Evolutionary conservation across 1,140 invertebrate genomes (phyloP).

Genomic region (Cydia splendana): DNA sequence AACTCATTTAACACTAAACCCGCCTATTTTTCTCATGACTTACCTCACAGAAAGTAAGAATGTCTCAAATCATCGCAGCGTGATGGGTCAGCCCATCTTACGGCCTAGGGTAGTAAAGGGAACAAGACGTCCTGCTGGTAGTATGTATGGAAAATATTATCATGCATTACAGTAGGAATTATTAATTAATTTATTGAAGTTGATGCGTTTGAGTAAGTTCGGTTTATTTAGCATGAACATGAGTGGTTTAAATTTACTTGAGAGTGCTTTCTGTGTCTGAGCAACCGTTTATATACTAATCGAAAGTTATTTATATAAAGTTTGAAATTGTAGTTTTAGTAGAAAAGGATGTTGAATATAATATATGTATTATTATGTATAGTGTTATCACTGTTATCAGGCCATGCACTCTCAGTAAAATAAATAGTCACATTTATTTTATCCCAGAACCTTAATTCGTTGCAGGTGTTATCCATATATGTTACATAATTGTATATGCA

Average conservation of each 20-base stretch:
- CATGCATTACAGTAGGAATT: slow-evolving; percentile 52
- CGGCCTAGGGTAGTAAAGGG: slow-evolving; percentile 36
- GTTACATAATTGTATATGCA: too few relatives aligned
- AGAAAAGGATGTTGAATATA: too few relatives aligned
- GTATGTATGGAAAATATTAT: slow-evolving; percentile 48
- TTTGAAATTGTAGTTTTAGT: too few relatives aligned
- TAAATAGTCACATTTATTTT: too few relatives aligned
- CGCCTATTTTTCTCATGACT: slow-evolving; percentile 60
- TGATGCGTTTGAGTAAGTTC: slow-evolving; percentile 33
- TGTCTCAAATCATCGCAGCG: slow-evolving; percentile 46
- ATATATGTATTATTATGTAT: too few relatives aligned
- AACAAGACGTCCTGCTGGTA: slow-evolving; percentile 44
- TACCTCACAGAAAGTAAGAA: background rate
- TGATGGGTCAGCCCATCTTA: slow-evolving; percentile 43
- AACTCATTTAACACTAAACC: slow-evolving; percentile 26
- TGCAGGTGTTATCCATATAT: too few relatives aligned
- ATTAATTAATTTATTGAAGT: slow-evolving; percentile 60
- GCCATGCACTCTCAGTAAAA: too few relatives aligned
- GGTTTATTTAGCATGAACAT: background rate
- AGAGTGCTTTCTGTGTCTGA: too few relatives aligned
- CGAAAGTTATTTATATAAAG: too few relatives aligned
- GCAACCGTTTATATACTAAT: too few relatives aligned
- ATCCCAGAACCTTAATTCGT: too few relatives aligned
- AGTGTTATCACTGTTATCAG: too few relatives aligned
- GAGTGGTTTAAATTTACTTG: slow-evolving; percentile 9